These are phyloP conservation scores for Aurelia sp. DNA, from an alignment of 30 jellyfish, hydroid and myxozoan genomes.

Conservation along the genomic window DNA sequence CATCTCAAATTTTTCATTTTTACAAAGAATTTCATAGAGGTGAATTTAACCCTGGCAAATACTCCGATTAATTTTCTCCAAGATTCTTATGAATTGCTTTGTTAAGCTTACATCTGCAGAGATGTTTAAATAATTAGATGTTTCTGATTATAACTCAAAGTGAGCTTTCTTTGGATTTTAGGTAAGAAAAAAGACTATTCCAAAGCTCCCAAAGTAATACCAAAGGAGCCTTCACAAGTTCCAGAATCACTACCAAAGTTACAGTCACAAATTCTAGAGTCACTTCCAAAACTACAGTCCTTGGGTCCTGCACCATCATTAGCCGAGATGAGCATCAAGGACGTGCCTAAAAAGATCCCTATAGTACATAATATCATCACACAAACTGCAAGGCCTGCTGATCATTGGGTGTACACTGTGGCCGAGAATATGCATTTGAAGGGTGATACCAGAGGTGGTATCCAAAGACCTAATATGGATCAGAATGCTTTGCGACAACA, in stretches of 20 bases:
- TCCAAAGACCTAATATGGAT: conserved; percentile 19
- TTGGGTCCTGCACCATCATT: not conserved
- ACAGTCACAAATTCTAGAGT: not conserved
- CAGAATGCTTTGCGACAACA: not conserved
- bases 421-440: conserved; percentile 60
- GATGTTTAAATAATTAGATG: too few relatives aligned
- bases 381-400: conserved; percentile 40
- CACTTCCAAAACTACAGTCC: not conserved
- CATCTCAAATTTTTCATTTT: too few relatives aligned
- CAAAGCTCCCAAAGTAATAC: conserved; percentile 1
- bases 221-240: not conserved
- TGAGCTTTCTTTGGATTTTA: not conserved
- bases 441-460: conserved; percentile 59
- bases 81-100: too few relatives aligned
- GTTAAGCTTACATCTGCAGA: too few relatives aligned
- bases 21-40: too few relatives aligned
- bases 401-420: conserved; percentile 63
- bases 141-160: too few relatives aligned
- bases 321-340: not conserved
- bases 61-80: too few relatives aligned
- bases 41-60: too few relatives aligned
- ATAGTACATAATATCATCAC: not conserved
- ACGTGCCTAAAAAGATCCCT: not conserved
- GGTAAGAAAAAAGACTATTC: conserved; percentile 22
- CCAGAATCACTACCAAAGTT: not conserved